Evolutionary conservation across 2,888 invertebrate species (phyloP).

Genomic region (Scaptomyza cyrtandrae): DNA sequence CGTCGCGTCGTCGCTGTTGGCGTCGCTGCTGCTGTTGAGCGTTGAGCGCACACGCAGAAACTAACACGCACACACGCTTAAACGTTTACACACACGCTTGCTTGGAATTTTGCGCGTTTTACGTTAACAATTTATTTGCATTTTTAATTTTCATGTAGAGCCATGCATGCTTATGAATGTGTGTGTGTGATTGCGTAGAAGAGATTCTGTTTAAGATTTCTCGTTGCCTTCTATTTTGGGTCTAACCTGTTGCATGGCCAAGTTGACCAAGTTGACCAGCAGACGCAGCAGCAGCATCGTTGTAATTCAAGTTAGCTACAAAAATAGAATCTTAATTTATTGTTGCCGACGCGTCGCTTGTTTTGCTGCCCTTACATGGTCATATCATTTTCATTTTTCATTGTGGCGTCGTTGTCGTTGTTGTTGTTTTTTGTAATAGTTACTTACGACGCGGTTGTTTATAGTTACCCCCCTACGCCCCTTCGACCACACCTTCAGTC

Average conservation of each 20-base stretch:
- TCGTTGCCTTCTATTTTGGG: slow-evolving; percentile 72
- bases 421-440: slow-evolving; percentile 12
- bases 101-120: slow-evolving; percentile 74
- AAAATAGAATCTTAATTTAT: slow-evolving; percentile 80
- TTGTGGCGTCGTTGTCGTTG: slow-evolving; percentile 34
- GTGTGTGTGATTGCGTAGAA: slow-evolving; percentile 20
- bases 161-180: slow-evolving; percentile 17
- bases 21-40: slow-evolving; percentile 23
- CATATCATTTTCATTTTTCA: slow-evolving; percentile 77
- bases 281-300: slow-evolving; percentile 26
- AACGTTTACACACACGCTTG: slow-evolving; percentile 8
- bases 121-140: slow-evolving; percentile 80
- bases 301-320: slow-evolving; percentile 78
- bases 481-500: slow-evolving; percentile 6
- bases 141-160: slow-evolving; percentile 78
- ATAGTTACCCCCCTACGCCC: slow-evolving; percentile 18
- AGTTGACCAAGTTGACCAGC: slow-evolving; percentile 32
- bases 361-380: slow-evolving; percentile 69
- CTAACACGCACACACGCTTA: slow-evolving; percentile 12
- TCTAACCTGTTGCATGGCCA: slow-evolving; percentile 73
- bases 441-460: slow-evolving; percentile 27
- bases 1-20: slow-evolving; percentile 15
- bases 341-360: slow-evolving; percentile 57
- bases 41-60: slow-evolving; percentile 23
- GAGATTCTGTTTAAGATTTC: slow-evolving; percentile 28